Conservation (phyloP, 2,113 vertebrate species). For the Archocentrus centrarchus region DNA sequence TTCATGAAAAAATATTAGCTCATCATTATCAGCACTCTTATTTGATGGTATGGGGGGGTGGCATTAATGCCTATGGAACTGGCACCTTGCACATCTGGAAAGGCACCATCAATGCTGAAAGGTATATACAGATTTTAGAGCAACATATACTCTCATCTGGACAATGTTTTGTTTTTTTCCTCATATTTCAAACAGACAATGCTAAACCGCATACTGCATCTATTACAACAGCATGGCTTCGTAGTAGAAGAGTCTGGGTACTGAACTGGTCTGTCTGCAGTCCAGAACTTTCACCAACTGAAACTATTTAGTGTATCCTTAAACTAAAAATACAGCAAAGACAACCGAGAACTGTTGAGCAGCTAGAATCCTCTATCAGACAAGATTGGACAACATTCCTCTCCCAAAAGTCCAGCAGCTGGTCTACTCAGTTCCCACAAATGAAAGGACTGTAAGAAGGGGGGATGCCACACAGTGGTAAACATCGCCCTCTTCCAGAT, state of each 20-base stretch:
- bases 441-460: background rate
- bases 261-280: too few species aligned
- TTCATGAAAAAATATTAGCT: background rate
- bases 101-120: background rate
- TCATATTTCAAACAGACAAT: too few species aligned
- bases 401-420: background rate
- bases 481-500: background rate
- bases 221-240: too few species aligned
- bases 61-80: background rate
- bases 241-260: too few species aligned
- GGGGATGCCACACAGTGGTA: background rate
- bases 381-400: background rate
- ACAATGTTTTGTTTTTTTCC: too few species aligned
- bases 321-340: too few species aligned
- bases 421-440: background rate
- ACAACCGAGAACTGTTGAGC: too few species aligned
- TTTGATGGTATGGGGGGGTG: background rate
- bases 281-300: too few species aligned
- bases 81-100: background rate
- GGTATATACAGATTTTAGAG: background rate
- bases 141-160: too few species aligned
- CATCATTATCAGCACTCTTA: background rate
- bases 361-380: too few species aligned
- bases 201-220: too few species aligned
- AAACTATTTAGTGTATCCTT: too few species aligned